Percentiles rank a stretch among this genome's conserved stretches.
Evolutionary conservation across 2,113 vertebrate genomes (phyloP).

Genomic region (Bos indicus): DNA sequence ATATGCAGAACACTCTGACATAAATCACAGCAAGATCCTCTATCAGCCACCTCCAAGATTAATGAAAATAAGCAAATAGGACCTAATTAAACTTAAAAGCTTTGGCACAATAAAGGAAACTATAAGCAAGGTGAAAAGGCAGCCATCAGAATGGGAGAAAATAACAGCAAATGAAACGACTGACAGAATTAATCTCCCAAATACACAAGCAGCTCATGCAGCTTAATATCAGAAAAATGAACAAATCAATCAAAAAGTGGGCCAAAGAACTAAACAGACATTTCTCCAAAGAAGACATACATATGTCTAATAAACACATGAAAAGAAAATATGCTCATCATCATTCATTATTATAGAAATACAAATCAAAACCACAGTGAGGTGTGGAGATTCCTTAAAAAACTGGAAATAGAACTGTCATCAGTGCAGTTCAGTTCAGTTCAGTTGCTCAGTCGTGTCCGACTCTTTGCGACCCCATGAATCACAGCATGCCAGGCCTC

Average conservation of each 20-base stretch:
- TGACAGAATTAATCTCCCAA: not conserved
- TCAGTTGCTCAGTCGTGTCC: no score
- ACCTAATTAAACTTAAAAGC: not conserved
- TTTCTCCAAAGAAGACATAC: not conserved
- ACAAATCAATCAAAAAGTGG: not conserved
- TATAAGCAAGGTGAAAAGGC: not conserved
- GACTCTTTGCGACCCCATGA: no score
- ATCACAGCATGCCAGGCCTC: no score
- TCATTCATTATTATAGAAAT: not conserved
- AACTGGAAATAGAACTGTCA: not conserved
- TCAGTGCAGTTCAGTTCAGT: no score
- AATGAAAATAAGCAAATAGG: not conserved
- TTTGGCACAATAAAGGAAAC: not conserved
- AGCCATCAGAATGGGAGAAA: not conserved
- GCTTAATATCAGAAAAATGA: not conserved
- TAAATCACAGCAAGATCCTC: not conserved
- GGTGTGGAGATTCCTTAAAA: not conserved
- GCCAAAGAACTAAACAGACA: not conserved
- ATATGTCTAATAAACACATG: not conserved
- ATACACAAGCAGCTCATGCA: not conserved
- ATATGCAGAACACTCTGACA: not conserved
- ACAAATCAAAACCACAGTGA: not conserved
- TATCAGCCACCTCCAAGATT: not conserved
- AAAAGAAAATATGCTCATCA: not conserved
- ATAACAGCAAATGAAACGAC: not conserved